phyloP scores from a whole-genome alignment of 1,140 invertebrate species.

The Trichonephila clavata region DNA sequence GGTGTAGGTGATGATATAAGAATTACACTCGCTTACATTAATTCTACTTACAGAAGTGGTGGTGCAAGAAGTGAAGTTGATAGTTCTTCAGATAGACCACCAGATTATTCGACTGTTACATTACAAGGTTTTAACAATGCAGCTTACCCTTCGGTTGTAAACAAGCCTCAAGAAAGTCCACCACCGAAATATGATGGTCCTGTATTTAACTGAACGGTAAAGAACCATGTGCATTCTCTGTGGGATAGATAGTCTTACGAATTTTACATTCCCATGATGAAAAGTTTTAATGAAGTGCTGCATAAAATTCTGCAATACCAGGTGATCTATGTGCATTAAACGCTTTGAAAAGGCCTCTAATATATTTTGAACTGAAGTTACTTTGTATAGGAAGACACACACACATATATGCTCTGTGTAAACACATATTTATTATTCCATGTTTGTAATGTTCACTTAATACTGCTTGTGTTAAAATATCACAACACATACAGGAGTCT shows the following conservation, averaged over 20 bases:
- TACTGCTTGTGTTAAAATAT: too few relatives aligned
- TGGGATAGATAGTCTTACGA: too few relatives aligned
- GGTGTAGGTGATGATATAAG: neutral
- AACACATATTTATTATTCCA: neutral
- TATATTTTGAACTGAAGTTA: neutral
- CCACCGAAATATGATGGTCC: neutral
- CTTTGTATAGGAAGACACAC: neutral
- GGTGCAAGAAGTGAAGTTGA: neutral
- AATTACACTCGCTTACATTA: neutral
- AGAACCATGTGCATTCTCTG: too few relatives aligned
- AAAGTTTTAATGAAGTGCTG: too few relatives aligned
- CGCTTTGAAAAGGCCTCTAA: neutral
- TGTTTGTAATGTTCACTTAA: too few relatives aligned
- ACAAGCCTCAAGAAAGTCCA: neutral
- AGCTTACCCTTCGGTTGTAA: conserved; percentile 1
- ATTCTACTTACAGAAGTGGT: neutral
- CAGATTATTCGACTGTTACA: conserved; percentile 26
- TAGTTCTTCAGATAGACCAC: neutral
- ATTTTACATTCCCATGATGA: too few relatives aligned
- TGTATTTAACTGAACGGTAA: neutral
- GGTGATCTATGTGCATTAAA: neutral
- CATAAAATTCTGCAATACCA: neutral
- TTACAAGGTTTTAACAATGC: neutral
- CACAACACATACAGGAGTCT: too few relatives aligned
- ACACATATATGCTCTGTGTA: neutral